Conservation (phyloP, 2,113 vertebrate species). For the Channa argus region DNA sequence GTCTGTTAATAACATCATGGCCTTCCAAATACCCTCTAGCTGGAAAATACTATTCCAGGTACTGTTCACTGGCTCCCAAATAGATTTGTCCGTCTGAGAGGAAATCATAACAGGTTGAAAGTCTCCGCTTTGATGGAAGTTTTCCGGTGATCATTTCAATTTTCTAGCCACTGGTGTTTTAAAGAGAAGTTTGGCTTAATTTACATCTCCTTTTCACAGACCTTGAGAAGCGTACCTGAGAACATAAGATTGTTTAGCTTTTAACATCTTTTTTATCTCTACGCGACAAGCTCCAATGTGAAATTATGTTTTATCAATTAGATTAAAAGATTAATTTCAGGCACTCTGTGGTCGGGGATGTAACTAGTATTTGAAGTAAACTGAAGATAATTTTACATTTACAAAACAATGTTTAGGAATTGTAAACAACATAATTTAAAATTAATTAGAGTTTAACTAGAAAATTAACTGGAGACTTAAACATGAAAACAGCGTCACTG, state of each 20-base stretch:
- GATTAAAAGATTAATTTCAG: not conserved
- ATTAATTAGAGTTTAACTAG: not conserved
- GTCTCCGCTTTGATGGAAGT: not conserved
- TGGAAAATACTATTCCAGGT: slow-evolving; percentile 37
- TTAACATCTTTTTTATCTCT: not conserved
- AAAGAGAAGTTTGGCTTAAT: not conserved
- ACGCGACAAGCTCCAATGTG: not conserved
- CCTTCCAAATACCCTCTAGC: slow-evolving; percentile 39
- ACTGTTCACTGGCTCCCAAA: slow-evolving; percentile 15
- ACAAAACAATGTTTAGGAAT: not conserved
- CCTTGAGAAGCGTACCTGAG: slow-evolving; percentile 2
- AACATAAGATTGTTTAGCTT: slow-evolving; percentile 15
- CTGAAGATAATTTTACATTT: not conserved
- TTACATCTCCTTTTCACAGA: not conserved
- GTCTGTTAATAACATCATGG: slow-evolving; percentile 60
- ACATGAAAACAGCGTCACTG: not conserved
- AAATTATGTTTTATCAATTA: slow-evolving; percentile 6
- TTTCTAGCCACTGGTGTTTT: not conserved
- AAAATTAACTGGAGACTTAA: slow-evolving; percentile 2
- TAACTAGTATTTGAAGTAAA: not conserved
- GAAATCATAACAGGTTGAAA: slow-evolving; percentile 19
- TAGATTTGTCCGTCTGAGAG: slow-evolving; percentile 26
- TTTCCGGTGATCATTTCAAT: slow-evolving; percentile 3
- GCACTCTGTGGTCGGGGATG: not conserved
- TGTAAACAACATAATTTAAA: not conserved